Evolutionary conservation across 2,113 vertebrate species (phyloP).

Genomic region (Puffinus mauretanicus): DNA sequence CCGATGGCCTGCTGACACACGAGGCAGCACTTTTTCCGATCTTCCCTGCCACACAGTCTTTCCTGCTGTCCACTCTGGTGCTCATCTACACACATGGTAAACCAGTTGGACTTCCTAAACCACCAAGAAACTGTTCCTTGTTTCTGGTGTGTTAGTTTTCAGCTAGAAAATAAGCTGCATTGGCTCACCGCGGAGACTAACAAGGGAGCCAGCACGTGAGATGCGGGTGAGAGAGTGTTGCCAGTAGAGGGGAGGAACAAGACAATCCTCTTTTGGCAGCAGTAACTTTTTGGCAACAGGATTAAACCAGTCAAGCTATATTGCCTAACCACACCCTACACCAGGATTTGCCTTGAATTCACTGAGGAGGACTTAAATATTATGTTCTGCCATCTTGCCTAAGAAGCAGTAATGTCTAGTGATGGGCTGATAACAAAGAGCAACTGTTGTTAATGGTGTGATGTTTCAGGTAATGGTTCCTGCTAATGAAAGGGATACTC

Average conservation of each 20-base stretch:
- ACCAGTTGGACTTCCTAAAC: neutral
- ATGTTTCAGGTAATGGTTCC: neutral
- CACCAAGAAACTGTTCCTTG: neutral
- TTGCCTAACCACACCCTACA: slow-evolving; percentile 18
- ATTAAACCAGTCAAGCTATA: neutral
- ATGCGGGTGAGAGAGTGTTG: neutral
- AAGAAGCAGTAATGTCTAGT: neutral
- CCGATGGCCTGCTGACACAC: neutral
- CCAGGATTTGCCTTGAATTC: neutral
- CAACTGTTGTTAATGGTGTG: neutral
- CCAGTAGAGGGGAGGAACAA: neutral
- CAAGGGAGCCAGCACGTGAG: neutral
- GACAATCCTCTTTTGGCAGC: slow-evolving; percentile 2
- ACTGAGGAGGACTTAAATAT: neutral
- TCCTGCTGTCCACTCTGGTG: fast-evolving
- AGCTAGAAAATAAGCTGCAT: neutral
- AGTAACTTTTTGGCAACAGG: neutral
- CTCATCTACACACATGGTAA: neutral
- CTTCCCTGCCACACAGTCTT: neutral
- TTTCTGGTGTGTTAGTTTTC: neutral
- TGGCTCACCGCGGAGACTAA: neutral
- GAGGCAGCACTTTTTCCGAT: neutral
- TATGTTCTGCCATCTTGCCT: neutral
- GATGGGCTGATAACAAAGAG: neutral
- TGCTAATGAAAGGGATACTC: neutral